Base-by-base conservation (phyloP, 2,797 vertebrate species). In the Podarcis siculus region DNA sequence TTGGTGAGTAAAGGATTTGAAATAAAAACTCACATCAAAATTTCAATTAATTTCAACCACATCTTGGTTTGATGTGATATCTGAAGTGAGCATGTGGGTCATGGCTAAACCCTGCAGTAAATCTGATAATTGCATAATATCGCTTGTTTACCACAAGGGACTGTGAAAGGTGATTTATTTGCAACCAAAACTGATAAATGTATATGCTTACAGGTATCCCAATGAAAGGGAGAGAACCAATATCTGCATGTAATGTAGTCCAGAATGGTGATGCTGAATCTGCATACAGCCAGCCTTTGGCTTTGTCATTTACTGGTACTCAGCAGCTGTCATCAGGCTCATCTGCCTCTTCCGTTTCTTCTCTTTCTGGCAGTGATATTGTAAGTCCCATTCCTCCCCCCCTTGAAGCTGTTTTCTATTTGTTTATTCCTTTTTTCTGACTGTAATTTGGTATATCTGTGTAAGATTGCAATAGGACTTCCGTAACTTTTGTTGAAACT, bases 291-390 rank as follows among this genome's bases (percentile, higher is more conserved):
- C 97, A 98, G 0, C 98, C 97, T 93, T 97, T 98, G 66, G 95
- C 98, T 35, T 96, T 98, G 97, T 98, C 98, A 69, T 96, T 99
- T 95, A 96, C 98, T 92, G 98, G 97, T 90, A 98, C 98, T 39
- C 98, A 98, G 69, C 98, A 98, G 91, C 97, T 98, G 90, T 99
- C 98, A 0, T 99, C 97, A 0, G 97, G 96, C 75, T 97, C 97
- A 0, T 97, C 98, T 0, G 97, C 98, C 9, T 99, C 99, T 49
- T 99, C 98, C 0, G 97, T 99, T 69, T 99, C 99, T 27, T 99
- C 99, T 0, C 98, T 98, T 82, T 99, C 99, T 0, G 97, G 98
- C 91, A 99, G 98, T 82, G 99, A 99, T 94, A 98, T 99, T 25
- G 99, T 99, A 98, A 97, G 98, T 93, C 3, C 35, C 8, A 25